Base-by-base conservation (phyloP, 2,797 vertebrate species). In the Rhinoraja longicauda region DNA sequence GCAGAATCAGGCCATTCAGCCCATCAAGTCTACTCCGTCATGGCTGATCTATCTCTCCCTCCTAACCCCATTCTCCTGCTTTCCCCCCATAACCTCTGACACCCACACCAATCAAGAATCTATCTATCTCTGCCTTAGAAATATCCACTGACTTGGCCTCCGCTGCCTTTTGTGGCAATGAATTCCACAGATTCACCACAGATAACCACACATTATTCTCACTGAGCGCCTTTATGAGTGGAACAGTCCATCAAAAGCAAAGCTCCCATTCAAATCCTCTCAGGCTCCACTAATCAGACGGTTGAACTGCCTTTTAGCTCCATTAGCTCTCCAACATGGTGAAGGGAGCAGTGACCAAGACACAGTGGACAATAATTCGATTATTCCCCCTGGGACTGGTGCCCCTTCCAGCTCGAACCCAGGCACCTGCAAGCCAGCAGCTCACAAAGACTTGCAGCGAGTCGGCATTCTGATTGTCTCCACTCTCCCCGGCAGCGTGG, bases 241-340 rank as follows among this genome's bases (percentile, higher is more conserved):
- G 45, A 6, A 6, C 21, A 45, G 39, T 92, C 45, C 17, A 73
- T 92, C 70, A 92, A 92, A 73, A 53, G 72, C 45, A 15, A 45
- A 53, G 67, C 26, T n/a, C 72, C 90, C 70, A 92, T 75, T 92
- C 36, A 92, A 45, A 73, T 53, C 13, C 67, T 15, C 72, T 75
- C 67, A 75, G 45, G 45, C 70, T 75, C 70, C 75, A n/a, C 29
- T 73, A 75, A 92, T 73, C 90, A 92, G 24, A 26, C 59, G 12
- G n/a, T 90, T 45, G 88, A 92, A 75, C 24, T 57, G 70, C 26
- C n/a, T 57, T 92, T 92, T 75, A 57, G 90, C 12, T 19, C 90
- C 39, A 92, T 75, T 53, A 75, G 70, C 45, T 75, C 90, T 57
- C 67, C 53, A 53, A n/a, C 36, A 73, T 19, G 90, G 12, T 75